Evolutionary conservation across 2,797 vertebrate species (phyloP).

Genomic region (Lepus oiostolus): DNA sequence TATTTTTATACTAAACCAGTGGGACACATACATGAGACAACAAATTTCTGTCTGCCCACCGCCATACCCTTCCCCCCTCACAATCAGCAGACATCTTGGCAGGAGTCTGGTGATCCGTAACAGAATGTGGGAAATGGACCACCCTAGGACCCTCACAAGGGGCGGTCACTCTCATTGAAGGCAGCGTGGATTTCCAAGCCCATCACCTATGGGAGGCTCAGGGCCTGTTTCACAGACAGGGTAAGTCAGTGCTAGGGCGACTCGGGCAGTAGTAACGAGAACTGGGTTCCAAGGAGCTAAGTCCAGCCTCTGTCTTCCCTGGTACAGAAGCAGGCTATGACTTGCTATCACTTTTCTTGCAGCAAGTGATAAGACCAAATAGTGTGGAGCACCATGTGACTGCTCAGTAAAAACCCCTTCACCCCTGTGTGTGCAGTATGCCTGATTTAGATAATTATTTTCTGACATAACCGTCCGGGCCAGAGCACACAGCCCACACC

Average conservation of each 20-base stretch:
- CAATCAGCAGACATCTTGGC: background rate
- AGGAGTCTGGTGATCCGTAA: constrained; percentile 19
- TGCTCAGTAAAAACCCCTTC: constrained; percentile 3
- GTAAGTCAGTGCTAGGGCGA: background rate
- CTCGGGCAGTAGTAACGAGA: background rate
- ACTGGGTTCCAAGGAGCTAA: constrained; percentile 3
- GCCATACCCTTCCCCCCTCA: background rate
- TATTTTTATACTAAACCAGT: background rate
- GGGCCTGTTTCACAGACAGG: background rate
- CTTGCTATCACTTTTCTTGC: background rate
- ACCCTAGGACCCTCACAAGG: background rate
- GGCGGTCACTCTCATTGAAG: constrained; percentile 20
- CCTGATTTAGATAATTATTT: background rate
- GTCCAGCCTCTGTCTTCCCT: background rate
- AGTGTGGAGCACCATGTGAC: background rate
- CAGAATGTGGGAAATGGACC: background rate
- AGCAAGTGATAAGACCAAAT: constrained; percentile 1
- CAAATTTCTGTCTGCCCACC: constrained; percentile 15
- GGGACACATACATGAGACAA: background rate
- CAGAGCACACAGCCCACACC: background rate
- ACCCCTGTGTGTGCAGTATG: background rate
- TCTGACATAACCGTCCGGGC: background rate
- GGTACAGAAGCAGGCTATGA: background rate
- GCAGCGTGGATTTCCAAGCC: background rate
- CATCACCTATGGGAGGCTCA: background rate